Percentiles rank a stretch among this genome's conserved stretches.
Evolutionary conservation across 2,888 invertebrate genomes (phyloP).

Genomic region (Drosophila nr. fundita): DNA sequence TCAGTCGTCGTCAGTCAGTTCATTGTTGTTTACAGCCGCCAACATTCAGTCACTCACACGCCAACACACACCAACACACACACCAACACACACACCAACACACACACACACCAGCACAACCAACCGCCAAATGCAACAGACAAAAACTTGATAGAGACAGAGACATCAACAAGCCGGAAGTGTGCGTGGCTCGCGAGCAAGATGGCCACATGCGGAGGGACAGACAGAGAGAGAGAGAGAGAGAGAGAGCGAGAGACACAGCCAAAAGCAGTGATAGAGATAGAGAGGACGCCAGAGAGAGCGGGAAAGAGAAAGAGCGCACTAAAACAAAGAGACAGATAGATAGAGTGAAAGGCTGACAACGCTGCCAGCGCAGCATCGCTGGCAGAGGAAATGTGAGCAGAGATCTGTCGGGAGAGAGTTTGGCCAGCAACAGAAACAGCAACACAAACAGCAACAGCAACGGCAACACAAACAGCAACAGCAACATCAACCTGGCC

Average conservation of each 20-base stretch:
- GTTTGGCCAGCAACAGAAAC: conserved; percentile 39
- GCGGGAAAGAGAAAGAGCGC: conserved; percentile 17
- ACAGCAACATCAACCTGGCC: conserved; percentile 37
- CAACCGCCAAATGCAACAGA: conserved; percentile 58
- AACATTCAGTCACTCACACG: conserved; percentile 37
- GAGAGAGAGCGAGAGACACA: background rate
- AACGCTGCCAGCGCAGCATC: conserved; percentile 14
- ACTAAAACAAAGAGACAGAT: conserved; percentile 1
- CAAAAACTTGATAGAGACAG: conserved; percentile 57
- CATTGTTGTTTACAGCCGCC: conserved; percentile 74
- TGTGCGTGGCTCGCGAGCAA: conserved; percentile 45
- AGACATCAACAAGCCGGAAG: conserved; percentile 65
- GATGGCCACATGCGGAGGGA: conserved; percentile 19
- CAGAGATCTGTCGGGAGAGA: conserved; percentile 62
- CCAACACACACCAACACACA: conserved; percentile 8
- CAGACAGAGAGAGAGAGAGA: conserved; percentile 6
- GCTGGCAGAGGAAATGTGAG: conserved; percentile 43
- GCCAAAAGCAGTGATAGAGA: conserved; percentile 14
- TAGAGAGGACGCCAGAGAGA: conserved; percentile 5
- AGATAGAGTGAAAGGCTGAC: conserved; percentile 20
- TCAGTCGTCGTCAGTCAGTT: conserved; percentile 23
- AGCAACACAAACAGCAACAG: conserved; percentile 20
- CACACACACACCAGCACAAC: conserved; percentile 25
- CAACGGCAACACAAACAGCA: background rate
- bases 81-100: conserved; percentile 21